A percentile compares a stretch with the other conserved stretches of the same genome.
These are phyloP conservation scores for Notodonta dromedarius DNA, from an alignment of 2,888 invertebrate species.

Conservation along the genomic window DNA sequence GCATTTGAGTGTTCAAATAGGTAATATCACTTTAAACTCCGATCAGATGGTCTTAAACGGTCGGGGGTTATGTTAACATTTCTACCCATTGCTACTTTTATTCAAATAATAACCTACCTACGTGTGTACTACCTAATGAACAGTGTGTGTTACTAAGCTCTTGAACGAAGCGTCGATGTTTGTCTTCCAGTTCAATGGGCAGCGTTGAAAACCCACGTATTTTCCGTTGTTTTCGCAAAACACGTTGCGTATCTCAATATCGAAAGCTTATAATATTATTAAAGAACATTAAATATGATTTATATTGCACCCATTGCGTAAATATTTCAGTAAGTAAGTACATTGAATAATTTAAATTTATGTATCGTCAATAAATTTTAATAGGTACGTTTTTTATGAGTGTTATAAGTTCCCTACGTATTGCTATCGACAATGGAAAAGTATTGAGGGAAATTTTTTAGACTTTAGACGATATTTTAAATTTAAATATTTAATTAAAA, in stretches of 20 bases:
- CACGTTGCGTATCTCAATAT: neutral
- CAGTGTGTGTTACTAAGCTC: neutral
- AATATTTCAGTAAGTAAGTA: neutral
- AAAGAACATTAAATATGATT: slow-evolving; percentile 2
- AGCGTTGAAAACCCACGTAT: neutral
- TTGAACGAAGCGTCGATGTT: neutral
- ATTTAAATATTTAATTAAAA: too few relatives aligned
- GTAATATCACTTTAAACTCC: neutral
- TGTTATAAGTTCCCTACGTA: neutral
- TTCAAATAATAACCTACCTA: too few relatives aligned
- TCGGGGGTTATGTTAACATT: too few relatives aligned
- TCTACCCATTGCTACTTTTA: too few relatives aligned
- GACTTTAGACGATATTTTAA: too few relatives aligned
- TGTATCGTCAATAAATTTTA: neutral
- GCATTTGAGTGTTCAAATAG: neutral
- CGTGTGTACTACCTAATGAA: too few relatives aligned
- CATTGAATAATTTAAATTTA: neutral
- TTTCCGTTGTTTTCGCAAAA: neutral
- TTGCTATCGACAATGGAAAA: too few relatives aligned
- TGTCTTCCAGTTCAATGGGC: neutral
- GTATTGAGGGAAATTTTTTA: too few relatives aligned
- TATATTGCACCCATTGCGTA: neutral
- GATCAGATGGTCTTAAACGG: too few relatives aligned
- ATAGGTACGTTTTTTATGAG: neutral
- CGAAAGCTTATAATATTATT: neutral